Base-by-base conservation (phyloP, 2,113 vertebrate species). In the Caranx melampygus region DNA sequence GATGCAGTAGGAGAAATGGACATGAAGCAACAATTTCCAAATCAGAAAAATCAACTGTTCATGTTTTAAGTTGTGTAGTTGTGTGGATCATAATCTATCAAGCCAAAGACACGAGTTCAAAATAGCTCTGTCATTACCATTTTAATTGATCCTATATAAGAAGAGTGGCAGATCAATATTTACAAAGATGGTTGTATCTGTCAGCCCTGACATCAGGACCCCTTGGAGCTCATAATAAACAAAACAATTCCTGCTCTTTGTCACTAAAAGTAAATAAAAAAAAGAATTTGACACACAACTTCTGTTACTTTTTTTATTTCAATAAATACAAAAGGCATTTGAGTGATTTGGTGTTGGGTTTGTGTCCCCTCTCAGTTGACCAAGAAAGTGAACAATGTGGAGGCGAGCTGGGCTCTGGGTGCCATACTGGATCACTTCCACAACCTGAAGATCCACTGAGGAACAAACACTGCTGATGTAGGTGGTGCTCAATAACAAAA, bases 371-470 rank as follows among this genome's bases (percentile, higher is more conserved):
- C 84, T 87, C 57, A 99, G 98, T 87, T 99, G 86, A 95, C 95
- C 80, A 99, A 98, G 94, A 99, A 98, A 92, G 96, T 99, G 86
- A 96, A 97, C 83, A 95, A 97, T 31, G 95, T 97, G 82, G 98
- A 99, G 92, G 96, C 97, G 3, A 97, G 98, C 91, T 99, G 98
- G 98, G 96, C 98, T 88, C 91, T 99, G 88, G 98, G 98, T 11
- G 98, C 98, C 87, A 95, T 93, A 11, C 95, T 99, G 86, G 94
- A 97, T 65, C 90, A 97, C 55, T 90, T 98, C 91, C 95, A 97
- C 85, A 94, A 96, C 87, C 91, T 99, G 90, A 96, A 87, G 82
- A 92, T 94, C 79, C 88, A 86, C 81, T 94, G 82, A 93, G 65
- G 79, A 49, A 13, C 66, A 18, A 57, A 80, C 55, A 59, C 64